Conservation (phyloP, 2,888 invertebrate species). For the Drosophila ustulata region DNA sequence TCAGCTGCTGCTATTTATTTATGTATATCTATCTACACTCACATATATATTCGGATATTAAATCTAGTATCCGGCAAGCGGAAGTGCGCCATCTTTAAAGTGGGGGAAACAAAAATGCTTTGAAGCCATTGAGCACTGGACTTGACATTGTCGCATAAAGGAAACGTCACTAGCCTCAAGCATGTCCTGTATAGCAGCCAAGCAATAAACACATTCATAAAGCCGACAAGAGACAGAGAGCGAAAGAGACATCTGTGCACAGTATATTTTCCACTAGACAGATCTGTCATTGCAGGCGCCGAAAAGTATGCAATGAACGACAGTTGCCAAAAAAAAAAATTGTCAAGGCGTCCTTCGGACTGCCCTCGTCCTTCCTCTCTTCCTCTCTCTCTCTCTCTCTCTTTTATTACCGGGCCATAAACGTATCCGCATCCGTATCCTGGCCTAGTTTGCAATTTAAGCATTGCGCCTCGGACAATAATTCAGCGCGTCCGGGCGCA, state of each 20-base stretch:
- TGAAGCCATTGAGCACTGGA: constrained; percentile 39
- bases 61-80: constrained; percentile 45
- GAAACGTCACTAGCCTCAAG: constrained; percentile 62
- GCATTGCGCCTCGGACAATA: constrained; percentile 72
- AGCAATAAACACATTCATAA: constrained; percentile 2
- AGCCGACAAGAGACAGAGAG: background rate
- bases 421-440: constrained; percentile 53
- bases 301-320: constrained; percentile 50
- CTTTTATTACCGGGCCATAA: constrained; percentile 15
- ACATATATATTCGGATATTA: constrained; percentile 31
- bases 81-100: constrained; percentile 55
- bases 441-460: constrained; percentile 73
- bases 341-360: constrained; percentile 24
- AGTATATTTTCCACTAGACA: constrained; percentile 16
- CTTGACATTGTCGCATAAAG: constrained; percentile 72
- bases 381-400: background rate
- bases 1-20: background rate
- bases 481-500: constrained; percentile 57
- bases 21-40: background rate
- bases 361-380: background rate
- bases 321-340: constrained; percentile 62
- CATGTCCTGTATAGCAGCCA: constrained; percentile 51
- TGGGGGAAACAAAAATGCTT: constrained; percentile 29
- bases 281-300: constrained; percentile 50
- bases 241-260: constrained; percentile 12